Evolutionary conservation across 2,797 vertebrate genomes (phyloP).

Genomic region (Naso thynnoides): DNA sequence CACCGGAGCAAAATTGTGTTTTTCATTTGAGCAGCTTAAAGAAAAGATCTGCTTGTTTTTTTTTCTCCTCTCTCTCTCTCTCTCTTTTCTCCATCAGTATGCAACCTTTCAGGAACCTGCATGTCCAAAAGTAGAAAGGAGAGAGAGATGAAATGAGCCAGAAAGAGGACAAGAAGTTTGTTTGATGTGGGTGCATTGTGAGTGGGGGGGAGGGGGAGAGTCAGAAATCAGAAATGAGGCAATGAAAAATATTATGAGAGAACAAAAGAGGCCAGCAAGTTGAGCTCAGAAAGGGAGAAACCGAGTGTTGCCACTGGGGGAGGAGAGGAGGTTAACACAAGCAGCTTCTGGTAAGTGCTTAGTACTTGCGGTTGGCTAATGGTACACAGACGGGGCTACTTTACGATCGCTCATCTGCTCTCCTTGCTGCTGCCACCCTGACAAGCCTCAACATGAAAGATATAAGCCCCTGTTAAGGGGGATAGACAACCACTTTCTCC

Average conservation of each 20-base stretch:
- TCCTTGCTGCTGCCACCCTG: conserved; percentile 26
- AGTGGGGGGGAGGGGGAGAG: conserved; percentile 3
- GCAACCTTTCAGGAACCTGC: conserved; percentile 29
- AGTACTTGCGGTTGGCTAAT: conserved; percentile 75
- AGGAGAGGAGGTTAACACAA: conserved; percentile 63
- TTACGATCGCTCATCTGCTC: conserved; percentile 63
- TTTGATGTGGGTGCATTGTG: background rate
- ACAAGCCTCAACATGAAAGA: conserved; percentile 64
- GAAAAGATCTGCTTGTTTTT: conserved; percentile 47
- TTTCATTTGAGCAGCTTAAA: conserved; percentile 40
- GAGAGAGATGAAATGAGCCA: conserved; percentile 29
- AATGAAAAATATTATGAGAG: conserved; percentile 32
- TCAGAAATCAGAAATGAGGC: conserved; percentile 39
- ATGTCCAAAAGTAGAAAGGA: conserved; percentile 1
- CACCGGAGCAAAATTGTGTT: conserved; percentile 36
- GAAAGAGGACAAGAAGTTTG: conserved; percentile 38
- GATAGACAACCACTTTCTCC: conserved; percentile 50
- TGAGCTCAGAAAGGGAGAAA: conserved; percentile 13
- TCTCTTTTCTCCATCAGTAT: conserved; percentile 19
- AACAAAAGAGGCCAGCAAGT: conserved; percentile 34
- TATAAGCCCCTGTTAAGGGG: conserved; percentile 38
- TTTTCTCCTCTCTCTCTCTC: no score
- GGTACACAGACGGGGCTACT: conserved; percentile 66
- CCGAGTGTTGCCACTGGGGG: conserved; percentile 17
- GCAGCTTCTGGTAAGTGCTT: conserved; percentile 75